These are phyloP conservation scores for Perccottus glenii DNA, from an alignment of 2,113 vertebrate genomes.

Conservation along the genomic window DNA sequence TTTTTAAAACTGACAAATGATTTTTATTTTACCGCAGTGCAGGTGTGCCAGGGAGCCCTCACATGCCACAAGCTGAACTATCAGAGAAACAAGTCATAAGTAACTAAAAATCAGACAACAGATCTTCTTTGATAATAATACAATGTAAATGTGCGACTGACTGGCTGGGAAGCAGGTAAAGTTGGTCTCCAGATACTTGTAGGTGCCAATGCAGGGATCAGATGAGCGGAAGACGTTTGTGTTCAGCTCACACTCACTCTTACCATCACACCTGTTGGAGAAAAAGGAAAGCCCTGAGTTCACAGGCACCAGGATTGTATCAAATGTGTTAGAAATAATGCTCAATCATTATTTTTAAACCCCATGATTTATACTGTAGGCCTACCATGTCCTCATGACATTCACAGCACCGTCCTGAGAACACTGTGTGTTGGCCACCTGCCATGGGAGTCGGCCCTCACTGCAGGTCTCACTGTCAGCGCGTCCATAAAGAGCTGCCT, in stretches of 20 bases:
- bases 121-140: neutral
- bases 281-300: neutral
- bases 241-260: constrained; percentile 41
- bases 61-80: constrained; percentile 4
- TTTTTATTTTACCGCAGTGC: constrained; percentile 11
- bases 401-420: neutral
- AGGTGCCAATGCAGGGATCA: constrained; percentile 17
- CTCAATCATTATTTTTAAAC: neutral
- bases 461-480: constrained; percentile 29
- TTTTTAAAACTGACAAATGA: neutral
- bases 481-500: constrained; percentile 38
- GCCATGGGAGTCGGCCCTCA: accelerated
- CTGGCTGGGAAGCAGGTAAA: constrained; percentile 52
- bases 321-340: no score
- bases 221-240: neutral
- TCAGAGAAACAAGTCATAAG: neutral
- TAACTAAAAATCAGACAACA: neutral
- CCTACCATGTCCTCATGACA: constrained; percentile 29
- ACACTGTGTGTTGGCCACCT: constrained; percentile 21
- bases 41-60: constrained; percentile 3
- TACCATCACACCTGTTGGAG: constrained; percentile 53
- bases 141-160: constrained; percentile 24
- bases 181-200: constrained; percentile 54
- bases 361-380: neutral
- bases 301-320: no score